Base-by-base conservation (phyloP, 2,797 vertebrate species). In the Philypnodon macrostomus region DNA sequence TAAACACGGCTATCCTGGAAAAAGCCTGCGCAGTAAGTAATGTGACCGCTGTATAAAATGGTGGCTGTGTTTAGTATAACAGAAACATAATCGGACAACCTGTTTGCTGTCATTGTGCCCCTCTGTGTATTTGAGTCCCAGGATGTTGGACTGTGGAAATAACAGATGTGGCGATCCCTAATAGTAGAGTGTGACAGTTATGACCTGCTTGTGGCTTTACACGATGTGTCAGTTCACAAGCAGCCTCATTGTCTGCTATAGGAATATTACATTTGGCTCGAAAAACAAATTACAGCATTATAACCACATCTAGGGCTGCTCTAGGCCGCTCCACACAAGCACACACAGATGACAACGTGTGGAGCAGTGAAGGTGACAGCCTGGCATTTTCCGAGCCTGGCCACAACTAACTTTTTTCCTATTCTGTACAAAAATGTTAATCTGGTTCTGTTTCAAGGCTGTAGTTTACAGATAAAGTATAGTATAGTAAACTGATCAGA, bases 1-100 rank as follows among this genome's bases (percentile, higher is more conserved):
- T 90, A 90, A 91, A 91, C 84, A 89, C 71, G 78, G 75, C 61
- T 58, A 77, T 81, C 73, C 78, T 87, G 79, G 77, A 77, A 78
- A 66, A 75, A 70, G n/a, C 39, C 31, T 7, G 18, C 56, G 55
- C 24, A 29, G 45, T 55, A 56, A 29, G 45, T 55, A 56, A 52
- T 69, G 42, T 35, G 47, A 23, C 44, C 27, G 24, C 42, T 55
- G 55, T 39, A 50, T 67, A 61, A 73, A 59, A 63, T 63, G 53
- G 44, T 54, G 67, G 29, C 67, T 63, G 55, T 77, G 73, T 76
- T 81, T 70, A 71, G 63, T 70, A 58, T 75, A 77, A 73, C 38
- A 73, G 64, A 72, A 81, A 78, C 64, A 68, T 71, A 70, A 74
- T 66, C 63, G 67, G 67, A 80, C 68, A 71, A 75, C 66, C 62